These are phyloP conservation scores for Bursaphelenchus okinawaensis DNA, from an alignment of 2,888 invertebrate genomes.

Conservation along the genomic window DNA sequence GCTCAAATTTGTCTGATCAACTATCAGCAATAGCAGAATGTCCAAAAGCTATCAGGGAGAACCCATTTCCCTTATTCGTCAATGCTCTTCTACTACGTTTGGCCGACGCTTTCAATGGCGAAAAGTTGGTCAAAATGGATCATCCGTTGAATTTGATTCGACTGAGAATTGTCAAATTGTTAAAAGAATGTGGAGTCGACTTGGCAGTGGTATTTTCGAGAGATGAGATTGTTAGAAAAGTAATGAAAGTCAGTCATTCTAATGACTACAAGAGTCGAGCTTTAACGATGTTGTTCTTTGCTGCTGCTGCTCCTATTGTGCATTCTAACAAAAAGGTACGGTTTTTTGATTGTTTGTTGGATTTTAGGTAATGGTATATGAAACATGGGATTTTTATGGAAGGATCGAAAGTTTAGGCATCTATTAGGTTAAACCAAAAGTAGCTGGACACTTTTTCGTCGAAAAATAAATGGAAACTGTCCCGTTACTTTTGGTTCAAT, in stretches of 20 bases:
- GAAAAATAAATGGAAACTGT: no score
- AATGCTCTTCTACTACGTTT: slow-evolving; percentile 27
- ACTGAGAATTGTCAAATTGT: slow-evolving; percentile 23
- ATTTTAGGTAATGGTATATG: no score
- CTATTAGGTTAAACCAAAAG: neutral
- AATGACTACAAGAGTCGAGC: slow-evolving; percentile 33
- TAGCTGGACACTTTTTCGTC: no score
- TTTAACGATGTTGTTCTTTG: slow-evolving; percentile 27
- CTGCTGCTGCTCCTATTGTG: slow-evolving; percentile 30
- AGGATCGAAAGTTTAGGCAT: neutral
- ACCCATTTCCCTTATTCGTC: slow-evolving; percentile 32
- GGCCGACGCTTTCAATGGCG: slow-evolving; percentile 29
- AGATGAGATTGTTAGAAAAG: slow-evolving; percentile 26
- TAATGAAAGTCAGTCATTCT: slow-evolving; percentile 32
- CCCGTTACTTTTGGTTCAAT: no score
- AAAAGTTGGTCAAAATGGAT: slow-evolving; percentile 27
- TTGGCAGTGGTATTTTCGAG: slow-evolving; percentile 19
- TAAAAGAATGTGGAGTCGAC: slow-evolving; percentile 24
- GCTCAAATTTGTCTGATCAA: slow-evolving; percentile 15
- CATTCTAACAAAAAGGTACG: slow-evolving; percentile 29
- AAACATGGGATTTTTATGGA: neutral
- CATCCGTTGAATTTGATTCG: slow-evolving; percentile 26
- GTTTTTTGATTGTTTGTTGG: neutral
- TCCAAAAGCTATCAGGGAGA: slow-evolving; percentile 24
- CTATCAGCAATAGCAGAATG: slow-evolving; percentile 21